Percentiles rank a stretch among this genome's conserved stretches.
Evolutionary conservation across 2,113 vertebrate species (phyloP).

Genomic region (Hippocampus comes): DNA sequence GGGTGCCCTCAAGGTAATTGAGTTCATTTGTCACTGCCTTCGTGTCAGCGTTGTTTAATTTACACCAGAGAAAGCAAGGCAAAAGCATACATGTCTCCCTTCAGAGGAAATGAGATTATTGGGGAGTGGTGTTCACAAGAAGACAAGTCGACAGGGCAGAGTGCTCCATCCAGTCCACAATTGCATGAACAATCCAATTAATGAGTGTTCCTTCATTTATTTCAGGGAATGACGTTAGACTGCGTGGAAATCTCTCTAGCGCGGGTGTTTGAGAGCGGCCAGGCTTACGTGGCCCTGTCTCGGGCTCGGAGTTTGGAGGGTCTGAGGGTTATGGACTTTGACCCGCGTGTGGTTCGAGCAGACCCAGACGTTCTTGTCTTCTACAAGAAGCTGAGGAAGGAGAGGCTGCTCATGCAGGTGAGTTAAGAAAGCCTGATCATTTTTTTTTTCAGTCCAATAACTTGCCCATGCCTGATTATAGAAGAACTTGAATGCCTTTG

Average conservation of each 20-base stretch:
- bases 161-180: neutral
- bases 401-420: constrained; percentile 73
- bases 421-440: neutral
- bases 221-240: constrained; percentile 87
- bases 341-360: constrained; percentile 83
- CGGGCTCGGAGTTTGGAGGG: constrained; percentile 84
- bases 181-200: neutral
- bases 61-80: neutral
- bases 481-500: too few relatives aligned
- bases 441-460: neutral
- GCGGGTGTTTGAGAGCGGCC: constrained; percentile 91
- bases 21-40: constrained; percentile 32
- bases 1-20: constrained; percentile 32
- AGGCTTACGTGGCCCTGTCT: constrained; percentile 94
- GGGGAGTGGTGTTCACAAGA: neutral
- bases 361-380: constrained; percentile 83
- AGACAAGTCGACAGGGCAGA: neutral
- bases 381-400: constrained; percentile 77
- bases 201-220: neutral
- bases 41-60: constrained; percentile 19
- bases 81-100: neutral
- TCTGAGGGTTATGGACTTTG: constrained; percentile 91
- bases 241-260: constrained; percentile 90
- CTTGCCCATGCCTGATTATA: too few relatives aligned
- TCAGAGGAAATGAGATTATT: constrained; percentile 10